Evolutionary conservation across 2,797 vertebrate genomes (phyloP), one percentile per base, ranked within the genome.

Genomic region (Parambassis ranga): DNA sequence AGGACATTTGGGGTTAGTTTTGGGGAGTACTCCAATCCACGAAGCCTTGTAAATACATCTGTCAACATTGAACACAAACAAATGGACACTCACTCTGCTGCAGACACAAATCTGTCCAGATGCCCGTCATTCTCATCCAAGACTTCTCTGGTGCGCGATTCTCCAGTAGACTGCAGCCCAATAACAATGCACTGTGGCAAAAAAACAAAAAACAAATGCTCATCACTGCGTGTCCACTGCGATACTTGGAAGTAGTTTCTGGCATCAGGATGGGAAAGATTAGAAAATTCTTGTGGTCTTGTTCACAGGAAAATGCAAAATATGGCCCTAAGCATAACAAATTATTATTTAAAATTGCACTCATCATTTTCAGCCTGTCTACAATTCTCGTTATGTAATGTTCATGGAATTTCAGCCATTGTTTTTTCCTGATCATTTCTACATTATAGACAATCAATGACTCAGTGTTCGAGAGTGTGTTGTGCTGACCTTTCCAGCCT

Each of bases 121-220:
- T 92, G 96, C 0, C 98, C 96, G 0, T 98, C 97, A 0, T 97
- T 99, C 85, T 98, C 96, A 0, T 96, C 98, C 71, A 99, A 88
- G 49, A 99, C 98, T 58, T 99, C 98, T 53, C 97, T 92, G 41
- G 98, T 99, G 15, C 98, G 94, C 0, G 97, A 97, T 87, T 99
- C 97, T 1, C 98, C 98, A 0, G 97, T 98, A n/a, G 98, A 99
- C 92, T 99, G 98, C 70, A 99, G 92, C 13, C 97, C 98, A 0
- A 99, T 96, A 51, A 99, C 97, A 0, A 99, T 91, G 18, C 97
- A 98, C 98, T 96, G 77, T 0, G 4, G 55, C 4, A 19, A 43
- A 44, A 9, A 33, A 4, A n/a, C n/a, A n/a, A 37, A 27, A 32
- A 38, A 35, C 8, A 6, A 36, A 57, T 4, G 5, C 42, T 37